A percentile compares a stretch with the other conserved stretches of the same genome.
Conservation (phyloP, 1,140 invertebrate genomes). For the Spodoptera litura region DNA sequence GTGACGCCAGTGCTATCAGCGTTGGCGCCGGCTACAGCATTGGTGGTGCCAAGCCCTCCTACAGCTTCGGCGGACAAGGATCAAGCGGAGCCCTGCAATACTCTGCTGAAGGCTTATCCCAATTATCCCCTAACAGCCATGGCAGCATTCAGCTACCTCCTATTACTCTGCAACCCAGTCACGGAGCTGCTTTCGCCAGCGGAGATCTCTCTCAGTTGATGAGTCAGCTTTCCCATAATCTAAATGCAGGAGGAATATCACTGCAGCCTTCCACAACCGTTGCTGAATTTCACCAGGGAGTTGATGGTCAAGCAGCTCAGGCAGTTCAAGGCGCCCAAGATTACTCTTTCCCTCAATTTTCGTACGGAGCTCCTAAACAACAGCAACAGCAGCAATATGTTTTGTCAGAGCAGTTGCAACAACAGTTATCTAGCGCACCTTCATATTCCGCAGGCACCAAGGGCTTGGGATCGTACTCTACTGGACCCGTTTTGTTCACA, state of each 20-base stretch:
- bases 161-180: slow-evolving; percentile 71
- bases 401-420: slow-evolving; percentile 11
- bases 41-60: slow-evolving; percentile 75
- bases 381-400: slow-evolving; percentile 60
- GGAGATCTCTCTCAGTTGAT: slow-evolving; percentile 77
- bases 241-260: slow-evolving; percentile 71
- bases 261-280: slow-evolving; percentile 60
- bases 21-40: slow-evolving; percentile 81
- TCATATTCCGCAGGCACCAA: slow-evolving; percentile 75
- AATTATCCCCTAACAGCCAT: slow-evolving; percentile 65
- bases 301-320: slow-evolving; percentile 60
- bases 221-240: slow-evolving; percentile 75
- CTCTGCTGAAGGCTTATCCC: slow-evolving; percentile 65
- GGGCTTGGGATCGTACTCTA: slow-evolving; percentile 76
- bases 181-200: slow-evolving; percentile 64
- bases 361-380: slow-evolving; percentile 66
- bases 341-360: slow-evolving; percentile 61
- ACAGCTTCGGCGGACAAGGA: slow-evolving; percentile 66
- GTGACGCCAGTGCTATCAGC: slow-evolving; percentile 75
- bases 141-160: slow-evolving; percentile 73
- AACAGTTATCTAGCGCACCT: slow-evolving; percentile 52
- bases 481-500: slow-evolving; percentile 77
- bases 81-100: slow-evolving; percentile 67
- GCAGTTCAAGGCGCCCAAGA: slow-evolving; percentile 59
- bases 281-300: slow-evolving; percentile 54